These are phyloP conservation scores for Myathropa florea DNA, from an alignment of 2,888 invertebrate species.

Conservation along the genomic window DNA sequence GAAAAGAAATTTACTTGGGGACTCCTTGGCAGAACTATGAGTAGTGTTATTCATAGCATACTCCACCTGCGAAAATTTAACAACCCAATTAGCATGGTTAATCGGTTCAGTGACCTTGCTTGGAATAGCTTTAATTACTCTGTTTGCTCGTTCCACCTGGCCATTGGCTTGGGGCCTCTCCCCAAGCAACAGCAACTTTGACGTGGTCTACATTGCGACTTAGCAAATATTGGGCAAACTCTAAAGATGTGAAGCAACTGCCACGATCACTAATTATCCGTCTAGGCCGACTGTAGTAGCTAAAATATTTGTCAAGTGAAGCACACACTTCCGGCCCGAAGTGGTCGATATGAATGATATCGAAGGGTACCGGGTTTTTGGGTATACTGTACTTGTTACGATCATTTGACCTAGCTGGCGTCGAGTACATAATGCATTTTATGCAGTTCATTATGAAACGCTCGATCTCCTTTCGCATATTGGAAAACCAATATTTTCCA, in stretches of 20 bases:
- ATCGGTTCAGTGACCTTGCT: slow-evolving; percentile 37
- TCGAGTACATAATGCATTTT: slow-evolving; percentile 75
- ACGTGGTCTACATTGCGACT: slow-evolving; percentile 64
- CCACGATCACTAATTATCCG: slow-evolving; percentile 77
- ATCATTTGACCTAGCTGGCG: slow-evolving; percentile 73
- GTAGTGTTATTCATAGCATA: slow-evolving; percentile 30
- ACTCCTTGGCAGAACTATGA: slow-evolving; percentile 19
- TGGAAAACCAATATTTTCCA: slow-evolving; percentile 79
- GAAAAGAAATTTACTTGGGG: slow-evolving; percentile 27
- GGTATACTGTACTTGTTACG: slow-evolving; percentile 78
- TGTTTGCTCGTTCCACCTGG: slow-evolving; percentile 46
- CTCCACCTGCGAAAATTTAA: slow-evolving; percentile 13
- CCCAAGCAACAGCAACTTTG: slow-evolving; percentile 39
- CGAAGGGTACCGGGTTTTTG: slow-evolving; percentile 77
- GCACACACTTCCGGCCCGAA: slow-evolving; percentile 60
- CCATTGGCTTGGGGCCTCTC: slow-evolving; percentile 46
- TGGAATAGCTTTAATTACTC: slow-evolving; percentile 29
- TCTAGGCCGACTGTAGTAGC: slow-evolving; percentile 21
- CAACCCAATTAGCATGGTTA: slow-evolving; percentile 32
- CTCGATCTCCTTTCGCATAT: slow-evolving; percentile 76
- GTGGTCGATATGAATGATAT: slow-evolving; percentile 76
- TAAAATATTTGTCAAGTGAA: slow-evolving; percentile 29
- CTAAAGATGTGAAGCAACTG: slow-evolving; percentile 76
- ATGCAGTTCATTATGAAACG: slow-evolving; percentile 78
- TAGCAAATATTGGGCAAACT: slow-evolving; percentile 74